Percentiles rank a stretch among this genome's conserved stretches.
Evolutionary conservation across 2,797 vertebrate species (phyloP).

Genomic region (Emydoidea blandingii): DNA sequence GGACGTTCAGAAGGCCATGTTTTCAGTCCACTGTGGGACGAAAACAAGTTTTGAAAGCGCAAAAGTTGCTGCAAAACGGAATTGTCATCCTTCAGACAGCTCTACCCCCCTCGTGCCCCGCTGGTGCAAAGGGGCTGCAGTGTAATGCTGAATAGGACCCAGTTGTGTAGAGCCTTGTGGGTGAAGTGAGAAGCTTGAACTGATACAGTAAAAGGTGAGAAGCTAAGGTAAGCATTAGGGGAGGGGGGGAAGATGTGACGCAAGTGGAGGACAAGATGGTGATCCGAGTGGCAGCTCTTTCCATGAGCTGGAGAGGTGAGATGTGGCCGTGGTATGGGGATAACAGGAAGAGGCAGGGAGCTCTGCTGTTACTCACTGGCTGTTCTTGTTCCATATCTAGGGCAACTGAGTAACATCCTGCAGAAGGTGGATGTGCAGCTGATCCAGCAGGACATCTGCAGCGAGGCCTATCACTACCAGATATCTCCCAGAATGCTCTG

Average conservation of each 20-base stretch:
- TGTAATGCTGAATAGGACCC: not conserved
- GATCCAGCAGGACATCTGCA: constrained; percentile 89
- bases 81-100: not conserved
- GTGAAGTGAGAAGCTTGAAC: not conserved
- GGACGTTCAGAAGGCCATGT: not conserved
- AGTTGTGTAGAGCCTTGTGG: not conserved
- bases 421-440: constrained; percentile 92
- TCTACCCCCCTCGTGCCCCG: not conserved
- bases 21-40: not conserved
- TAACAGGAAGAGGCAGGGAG: not conserved
- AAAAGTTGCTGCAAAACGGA: not conserved
- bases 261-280: not conserved
- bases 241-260: not conserved
- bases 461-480: constrained; percentile 86
- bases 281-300: not conserved
- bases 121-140: not conserved
- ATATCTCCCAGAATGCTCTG: constrained; percentile 96
- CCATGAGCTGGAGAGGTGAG: not conserved
- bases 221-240: not conserved
- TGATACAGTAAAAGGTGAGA: not conserved
- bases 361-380: not conserved
- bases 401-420: constrained; percentile 83
- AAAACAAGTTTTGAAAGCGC: not conserved
- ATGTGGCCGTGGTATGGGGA: not conserved
- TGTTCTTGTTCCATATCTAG: constrained; percentile 71